A percentile compares a stretch with the other conserved stretches of the same genome.
Evolutionary conservation across 2,113 vertebrate species (phyloP).

Genomic region (Gorsachius goisagi): DNA sequence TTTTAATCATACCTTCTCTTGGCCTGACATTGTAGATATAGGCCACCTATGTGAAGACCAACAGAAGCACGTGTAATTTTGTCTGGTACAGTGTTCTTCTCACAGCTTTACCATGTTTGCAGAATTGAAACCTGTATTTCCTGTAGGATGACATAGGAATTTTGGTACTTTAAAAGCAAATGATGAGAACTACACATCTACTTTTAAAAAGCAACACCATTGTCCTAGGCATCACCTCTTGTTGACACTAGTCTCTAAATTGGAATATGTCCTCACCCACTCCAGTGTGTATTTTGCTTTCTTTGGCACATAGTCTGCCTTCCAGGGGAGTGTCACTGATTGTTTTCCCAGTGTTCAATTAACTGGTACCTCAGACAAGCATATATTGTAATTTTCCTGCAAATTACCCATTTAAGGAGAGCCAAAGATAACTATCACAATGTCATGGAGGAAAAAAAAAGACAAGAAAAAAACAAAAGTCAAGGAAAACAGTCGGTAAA

Average conservation of each 20-base stretch:
- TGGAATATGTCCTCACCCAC: neutral
- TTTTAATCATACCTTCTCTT: neutral
- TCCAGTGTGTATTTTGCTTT: neutral
- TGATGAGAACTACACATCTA: neutral
- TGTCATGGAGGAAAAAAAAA: neutral
- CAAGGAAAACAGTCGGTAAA: neutral
- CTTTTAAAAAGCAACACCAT: neutral
- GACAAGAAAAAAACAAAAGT: neutral
- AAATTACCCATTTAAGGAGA: neutral
- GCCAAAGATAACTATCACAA: neutral
- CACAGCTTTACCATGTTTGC: neutral
- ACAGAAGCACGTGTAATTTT: neutral
- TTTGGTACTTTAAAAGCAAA: neutral
- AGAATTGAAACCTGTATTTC: neutral
- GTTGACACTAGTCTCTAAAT: neutral
- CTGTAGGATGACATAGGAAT: neutral
- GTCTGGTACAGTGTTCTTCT: neutral
- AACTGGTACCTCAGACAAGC: neutral
- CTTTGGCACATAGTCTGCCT: neutral
- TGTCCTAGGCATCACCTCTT: neutral
- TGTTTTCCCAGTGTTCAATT: neutral
- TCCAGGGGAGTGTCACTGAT: neutral
- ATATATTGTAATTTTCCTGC: neutral
- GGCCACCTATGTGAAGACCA: neutral
- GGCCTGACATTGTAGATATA: neutral